Evolutionary conservation across 2,888 invertebrate genomes (phyloP), one percentile per base, ranked within the genome.

Genomic region (Leptinotarsa haldemani): DNA sequence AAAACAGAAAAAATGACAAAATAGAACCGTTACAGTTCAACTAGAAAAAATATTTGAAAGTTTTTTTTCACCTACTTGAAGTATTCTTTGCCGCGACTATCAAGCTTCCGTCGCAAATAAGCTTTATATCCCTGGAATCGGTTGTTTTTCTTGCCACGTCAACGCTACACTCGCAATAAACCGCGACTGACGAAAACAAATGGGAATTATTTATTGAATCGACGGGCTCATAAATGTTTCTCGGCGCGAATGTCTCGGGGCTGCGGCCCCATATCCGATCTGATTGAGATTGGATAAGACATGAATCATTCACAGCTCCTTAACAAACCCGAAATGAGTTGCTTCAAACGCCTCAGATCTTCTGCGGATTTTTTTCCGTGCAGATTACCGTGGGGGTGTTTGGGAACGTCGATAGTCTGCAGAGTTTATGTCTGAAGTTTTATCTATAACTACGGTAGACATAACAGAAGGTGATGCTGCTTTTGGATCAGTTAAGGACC

Each of bases 131-230:
- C 65, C 56, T 50, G 53, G 64, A 66, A 74, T 71, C 74, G 65
- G 65, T 69, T 74, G 74, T 74, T 65, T 74, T 71, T 71, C 61
- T 71, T 63, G 30, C 65, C 71, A 66, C 74, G 74, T 71, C 58
- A 61, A 61, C 68, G 47, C 50, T 65, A 65, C 74, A 66, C 50
- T 61, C 66, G 56, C 64, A 69, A 72, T 73, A 73, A 73, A 69
- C 65, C 66, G 46, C 53, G 52, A 40, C 52, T 61, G 48, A 61
- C 56, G 48, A 68, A 46, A 65, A 56, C 52, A 61, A 65, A 56
- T 64, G 22, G 46, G 65, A 69, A 69, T 71, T 68, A 70, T 70
- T 70, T 25, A 61, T 18, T 15, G 52, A 70, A 68, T 74, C 69
- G 65, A 74, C 71, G 69, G 18, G 48, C 47, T 25, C 46, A 56